Evolutionary conservation across 2,888 invertebrate species (phyloP).

Genomic region (Acanthococcus lagerstroemiae): DNA sequence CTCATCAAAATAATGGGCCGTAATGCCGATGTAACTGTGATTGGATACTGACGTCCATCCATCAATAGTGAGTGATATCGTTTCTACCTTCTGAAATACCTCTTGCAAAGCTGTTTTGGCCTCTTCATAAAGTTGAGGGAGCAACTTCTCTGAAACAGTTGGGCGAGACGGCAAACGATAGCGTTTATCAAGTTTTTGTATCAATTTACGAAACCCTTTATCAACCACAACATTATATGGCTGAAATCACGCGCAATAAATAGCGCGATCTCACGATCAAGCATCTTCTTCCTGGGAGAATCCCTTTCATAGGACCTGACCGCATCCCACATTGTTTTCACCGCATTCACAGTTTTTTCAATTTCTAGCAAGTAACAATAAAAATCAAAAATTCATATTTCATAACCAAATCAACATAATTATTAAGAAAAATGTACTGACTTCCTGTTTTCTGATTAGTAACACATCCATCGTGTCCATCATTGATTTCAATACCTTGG

Average conservation of each 20-base stretch:
- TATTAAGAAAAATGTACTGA: background rate
- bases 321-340: too few species aligned
- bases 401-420: background rate
- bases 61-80: background rate
- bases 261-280: background rate
- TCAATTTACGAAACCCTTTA: background rate
- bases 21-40: background rate
- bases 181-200: background rate
- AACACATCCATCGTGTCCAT: background rate
- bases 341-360: too few species aligned
- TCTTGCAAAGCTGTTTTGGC: background rate
- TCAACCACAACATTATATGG: background rate
- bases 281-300: background rate
- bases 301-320: background rate
- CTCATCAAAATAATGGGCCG: background rate
- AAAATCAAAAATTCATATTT: background rate
- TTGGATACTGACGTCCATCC: background rate
- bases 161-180: background rate
- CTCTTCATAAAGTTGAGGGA: background rate
- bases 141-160: background rate
- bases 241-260: background rate
- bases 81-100: background rate
- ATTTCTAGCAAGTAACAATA: too few species aligned
- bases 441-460: background rate
- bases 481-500: too few species aligned